phyloP scores from a whole-genome alignment of 1,140 invertebrate genomes.

The Ceratoteleas bidentatus region DNA sequence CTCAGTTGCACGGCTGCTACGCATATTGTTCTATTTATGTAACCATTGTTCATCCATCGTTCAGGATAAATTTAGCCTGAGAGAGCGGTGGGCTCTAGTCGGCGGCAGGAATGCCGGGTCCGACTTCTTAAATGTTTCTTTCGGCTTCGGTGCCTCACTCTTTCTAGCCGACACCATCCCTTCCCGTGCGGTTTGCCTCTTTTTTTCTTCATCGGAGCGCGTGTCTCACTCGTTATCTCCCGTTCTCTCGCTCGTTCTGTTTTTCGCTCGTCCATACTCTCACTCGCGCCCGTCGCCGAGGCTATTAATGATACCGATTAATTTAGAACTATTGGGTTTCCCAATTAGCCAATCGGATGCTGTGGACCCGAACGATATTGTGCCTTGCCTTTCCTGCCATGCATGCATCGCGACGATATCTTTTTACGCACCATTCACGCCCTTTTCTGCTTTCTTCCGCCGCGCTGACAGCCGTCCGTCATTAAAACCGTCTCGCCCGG shows the following conservation, averaged over 20 bases:
- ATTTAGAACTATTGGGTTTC: constrained; percentile 83
- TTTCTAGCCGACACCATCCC: constrained; percentile 63
- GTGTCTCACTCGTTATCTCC: constrained; percentile 45
- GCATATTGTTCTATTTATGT: constrained; percentile 82
- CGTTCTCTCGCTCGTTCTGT: constrained; percentile 40
- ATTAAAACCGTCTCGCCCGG: constrained; percentile 42
- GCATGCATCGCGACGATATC: constrained; percentile 58
- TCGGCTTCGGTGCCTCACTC: constrained; percentile 67
- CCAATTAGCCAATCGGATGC: constrained; percentile 76
- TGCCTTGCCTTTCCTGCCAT: constrained; percentile 63
- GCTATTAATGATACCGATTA: constrained; percentile 82
- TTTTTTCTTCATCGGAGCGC: constrained; percentile 46
- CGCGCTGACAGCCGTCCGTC: constrained; percentile 50
- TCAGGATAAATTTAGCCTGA: constrained; percentile 78
- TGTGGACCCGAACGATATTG: constrained; percentile 60
- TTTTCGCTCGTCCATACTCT: constrained; percentile 18
- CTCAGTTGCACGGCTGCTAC: constrained; percentile 69
- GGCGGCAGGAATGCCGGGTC: constrained; percentile 62
- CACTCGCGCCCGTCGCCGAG: constrained; percentile 27
- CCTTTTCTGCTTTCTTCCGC: constrained; percentile 64
- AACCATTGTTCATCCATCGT: constrained; percentile 82
- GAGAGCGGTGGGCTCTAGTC: constrained; percentile 62
- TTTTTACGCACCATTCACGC: constrained; percentile 66
- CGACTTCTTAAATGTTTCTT: constrained; percentile 68
- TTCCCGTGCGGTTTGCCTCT: constrained; percentile 44